Evolutionary conservation across 1,140 invertebrate species (phyloP).

Genomic region (Asbolus verrucosus): DNA sequence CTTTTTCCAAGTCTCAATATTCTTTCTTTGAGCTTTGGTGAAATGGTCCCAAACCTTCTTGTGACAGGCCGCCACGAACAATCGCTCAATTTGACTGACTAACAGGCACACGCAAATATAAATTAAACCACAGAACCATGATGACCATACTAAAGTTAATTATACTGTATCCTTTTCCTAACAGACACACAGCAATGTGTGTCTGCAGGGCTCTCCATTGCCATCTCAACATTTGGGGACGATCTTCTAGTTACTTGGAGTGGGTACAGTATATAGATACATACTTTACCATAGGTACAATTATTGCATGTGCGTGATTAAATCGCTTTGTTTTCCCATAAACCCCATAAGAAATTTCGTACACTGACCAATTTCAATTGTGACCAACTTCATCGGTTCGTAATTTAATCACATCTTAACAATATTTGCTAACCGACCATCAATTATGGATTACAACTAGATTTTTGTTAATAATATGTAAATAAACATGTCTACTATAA

Average conservation of each 20-base stretch:
- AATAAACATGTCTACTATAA: conserved; percentile 29
- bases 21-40: conserved; percentile 97
- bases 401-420: conserved; percentile 28
- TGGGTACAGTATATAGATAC: conserved; percentile 22
- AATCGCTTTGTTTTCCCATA: conserved; percentile 17
- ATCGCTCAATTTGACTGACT: conserved; percentile 98
- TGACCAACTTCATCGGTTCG: not conserved
- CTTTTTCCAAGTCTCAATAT: conserved; percentile 98
- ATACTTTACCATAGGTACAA: conserved; percentile 26
- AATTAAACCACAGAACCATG: conserved; percentile 53
- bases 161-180: conserved; percentile 40
- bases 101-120: conserved; percentile 68
- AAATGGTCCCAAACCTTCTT: conserved; percentile 99
- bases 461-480: conserved; percentile 38
- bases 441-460: conserved; percentile 31
- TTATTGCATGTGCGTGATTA: conserved; percentile 22
- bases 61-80: conserved; percentile 92
- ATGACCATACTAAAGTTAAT: conserved; percentile 37
- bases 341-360: not conserved
- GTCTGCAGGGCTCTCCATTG: no score
- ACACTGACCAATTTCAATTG: conserved; percentile 2
- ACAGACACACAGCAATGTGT: not conserved
- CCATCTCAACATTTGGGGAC: not conserved
- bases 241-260: conserved; percentile 6
- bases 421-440: conserved; percentile 30